A percentile compares a stretch with the other conserved stretches of the same genome.
phyloP scores from a whole-genome alignment of 2,888 invertebrate genomes.

The Mamestra brassicae region DNA sequence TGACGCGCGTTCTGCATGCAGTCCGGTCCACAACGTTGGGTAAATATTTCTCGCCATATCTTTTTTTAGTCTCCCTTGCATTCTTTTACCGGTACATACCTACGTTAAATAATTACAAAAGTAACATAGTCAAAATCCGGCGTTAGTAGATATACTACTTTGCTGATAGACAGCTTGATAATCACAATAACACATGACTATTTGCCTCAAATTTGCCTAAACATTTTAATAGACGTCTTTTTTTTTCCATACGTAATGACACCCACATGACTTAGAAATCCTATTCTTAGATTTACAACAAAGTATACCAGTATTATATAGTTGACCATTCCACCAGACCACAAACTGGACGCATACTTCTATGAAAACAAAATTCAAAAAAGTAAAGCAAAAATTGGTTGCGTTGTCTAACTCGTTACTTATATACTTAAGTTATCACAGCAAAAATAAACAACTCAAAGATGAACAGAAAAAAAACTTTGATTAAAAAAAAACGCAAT shows the following conservation, averaged over 20 bases:
- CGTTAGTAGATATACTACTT: neutral
- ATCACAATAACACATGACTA: no score
- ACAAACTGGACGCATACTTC: no score
- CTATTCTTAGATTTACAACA: neutral
- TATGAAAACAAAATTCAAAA: no score
- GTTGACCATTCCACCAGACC: no score
- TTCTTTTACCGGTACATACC: no score
- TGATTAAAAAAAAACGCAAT: constrained; percentile 40
- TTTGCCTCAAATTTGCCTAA: no score
- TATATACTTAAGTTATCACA: neutral
- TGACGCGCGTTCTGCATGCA: no score
- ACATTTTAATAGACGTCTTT: no score
- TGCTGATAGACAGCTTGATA: neutral
- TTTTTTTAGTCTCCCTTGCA: no score
- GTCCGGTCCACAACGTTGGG: no score
- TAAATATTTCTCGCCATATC: no score
- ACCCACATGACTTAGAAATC: neutral
- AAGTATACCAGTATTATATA: neutral
- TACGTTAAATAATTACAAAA: neutral
- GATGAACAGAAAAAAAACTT: neutral
- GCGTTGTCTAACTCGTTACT: no score
- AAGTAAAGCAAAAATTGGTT: neutral
- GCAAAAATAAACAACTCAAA: neutral
- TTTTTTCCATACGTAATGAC: neutral
- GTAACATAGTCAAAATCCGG: neutral